A percentile compares a stretch with the other conserved stretches of the same genome.
Evolutionary conservation across 2,113 vertebrate species (phyloP).

Genomic region (Heliornis fulica): DNA sequence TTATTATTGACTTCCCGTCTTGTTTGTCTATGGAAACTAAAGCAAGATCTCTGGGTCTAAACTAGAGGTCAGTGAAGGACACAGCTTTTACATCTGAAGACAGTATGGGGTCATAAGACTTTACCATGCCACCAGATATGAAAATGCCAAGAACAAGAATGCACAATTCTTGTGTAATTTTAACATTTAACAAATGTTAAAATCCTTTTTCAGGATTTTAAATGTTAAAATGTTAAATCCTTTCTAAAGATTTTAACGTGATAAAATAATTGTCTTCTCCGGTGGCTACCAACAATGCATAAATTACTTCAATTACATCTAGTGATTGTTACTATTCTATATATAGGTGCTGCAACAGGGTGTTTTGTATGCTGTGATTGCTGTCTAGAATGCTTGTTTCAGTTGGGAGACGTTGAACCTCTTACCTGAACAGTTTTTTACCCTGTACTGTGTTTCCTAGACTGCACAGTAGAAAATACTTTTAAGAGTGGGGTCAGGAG

Average conservation of each 20-base stretch:
- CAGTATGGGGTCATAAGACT: not conserved
- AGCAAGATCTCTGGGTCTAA: not conserved
- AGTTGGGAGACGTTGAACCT: not conserved
- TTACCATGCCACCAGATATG: not conserved
- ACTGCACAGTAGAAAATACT: not conserved
- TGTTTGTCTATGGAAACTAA: not conserved
- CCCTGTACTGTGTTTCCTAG: not conserved
- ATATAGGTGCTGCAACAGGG: not conserved
- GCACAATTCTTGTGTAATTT: too few species aligned
- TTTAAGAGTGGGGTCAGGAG: not conserved
- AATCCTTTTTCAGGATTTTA: too few species aligned
- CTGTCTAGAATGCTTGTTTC: not conserved
- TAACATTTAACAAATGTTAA: too few species aligned
- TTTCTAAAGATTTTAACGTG: not conserved
- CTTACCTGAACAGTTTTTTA: not conserved
- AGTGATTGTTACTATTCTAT: not conserved
- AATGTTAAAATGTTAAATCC: too few species aligned
- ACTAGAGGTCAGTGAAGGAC: not conserved
- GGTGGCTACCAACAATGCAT: not conserved
- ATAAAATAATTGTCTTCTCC: not conserved
- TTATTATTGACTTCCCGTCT: not conserved
- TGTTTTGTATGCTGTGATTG: not conserved
- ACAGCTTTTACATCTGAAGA: not conserved
- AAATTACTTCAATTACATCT: not conserved
- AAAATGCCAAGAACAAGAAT: not conserved